Percentiles rank a stretch among this genome's conserved stretches.
phyloP scores from a whole-genome alignment of 2,888 invertebrate species.

The Chrysina gloriosa region DNA sequence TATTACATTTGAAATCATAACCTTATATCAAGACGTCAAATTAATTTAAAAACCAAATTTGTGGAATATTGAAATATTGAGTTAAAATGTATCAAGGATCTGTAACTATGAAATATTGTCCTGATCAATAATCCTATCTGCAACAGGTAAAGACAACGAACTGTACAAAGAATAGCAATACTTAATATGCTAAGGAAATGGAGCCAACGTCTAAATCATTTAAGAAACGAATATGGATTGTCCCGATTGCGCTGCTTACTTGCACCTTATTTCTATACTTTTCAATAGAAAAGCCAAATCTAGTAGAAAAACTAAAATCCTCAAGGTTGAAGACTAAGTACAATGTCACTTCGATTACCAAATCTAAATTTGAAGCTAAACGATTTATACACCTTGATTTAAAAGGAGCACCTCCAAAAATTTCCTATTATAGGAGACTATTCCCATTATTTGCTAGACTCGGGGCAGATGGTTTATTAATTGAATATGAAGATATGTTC shows the following conservation, averaged over 20 bases:
- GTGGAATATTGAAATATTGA: no score
- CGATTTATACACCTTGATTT: constrained; percentile 82
- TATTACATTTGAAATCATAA: no score
- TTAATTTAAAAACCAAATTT: no score
- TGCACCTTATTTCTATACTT: constrained; percentile 33
- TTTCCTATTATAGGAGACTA: constrained; percentile 71
- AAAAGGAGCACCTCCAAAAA: constrained; percentile 79
- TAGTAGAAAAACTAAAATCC: background rate
- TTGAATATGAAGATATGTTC: constrained; percentile 92
- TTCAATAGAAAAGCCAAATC: constrained; percentile 16
- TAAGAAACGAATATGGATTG: constrained; percentile 11
- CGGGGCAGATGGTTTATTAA: constrained; percentile 81
- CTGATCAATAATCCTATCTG: no score
- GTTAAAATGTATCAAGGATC: no score
- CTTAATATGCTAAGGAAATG: no score
- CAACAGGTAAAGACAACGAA: no score
- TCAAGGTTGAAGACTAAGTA: background rate
- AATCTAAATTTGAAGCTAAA: constrained; percentile 56
- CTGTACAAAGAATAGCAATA: no score
- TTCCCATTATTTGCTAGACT: constrained; percentile 72
- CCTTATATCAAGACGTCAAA: no score
- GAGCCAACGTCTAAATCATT: background rate
- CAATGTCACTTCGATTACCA: background rate
- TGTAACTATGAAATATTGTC: no score
- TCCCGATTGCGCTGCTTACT: constrained; percentile 10